Evolutionary conservation across 2,797 vertebrate species (phyloP).

Genomic region (Hapalemur alaotrensis): DNA sequence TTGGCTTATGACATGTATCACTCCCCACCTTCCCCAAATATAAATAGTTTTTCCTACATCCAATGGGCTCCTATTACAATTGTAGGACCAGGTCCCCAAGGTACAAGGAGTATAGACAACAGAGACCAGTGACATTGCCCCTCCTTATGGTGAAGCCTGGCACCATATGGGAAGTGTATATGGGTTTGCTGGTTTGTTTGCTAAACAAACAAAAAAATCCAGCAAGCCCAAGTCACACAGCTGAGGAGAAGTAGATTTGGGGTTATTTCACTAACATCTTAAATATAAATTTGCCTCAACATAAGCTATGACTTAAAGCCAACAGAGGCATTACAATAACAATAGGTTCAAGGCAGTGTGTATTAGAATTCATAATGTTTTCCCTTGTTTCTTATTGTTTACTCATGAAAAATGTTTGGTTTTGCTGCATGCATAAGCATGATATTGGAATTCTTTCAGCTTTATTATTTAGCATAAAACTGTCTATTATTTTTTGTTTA

Average conservation of each 20-base stretch:
- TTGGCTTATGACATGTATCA: not conserved
- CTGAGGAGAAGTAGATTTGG: not conserved
- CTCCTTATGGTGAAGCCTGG: not conserved
- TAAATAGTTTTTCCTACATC: not conserved
- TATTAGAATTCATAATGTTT: not conserved
- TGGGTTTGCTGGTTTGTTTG: not conserved
- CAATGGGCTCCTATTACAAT: not conserved
- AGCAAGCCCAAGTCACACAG: not conserved
- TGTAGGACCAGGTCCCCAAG: not conserved
- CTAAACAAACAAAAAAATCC: not conserved
- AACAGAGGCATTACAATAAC: not conserved
- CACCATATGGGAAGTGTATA: not conserved
- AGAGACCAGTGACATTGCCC: too few species aligned
- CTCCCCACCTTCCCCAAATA: not conserved
- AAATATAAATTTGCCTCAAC: not conserved
- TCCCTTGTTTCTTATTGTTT: not conserved
- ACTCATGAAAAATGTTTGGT: not conserved
- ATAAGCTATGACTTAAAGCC: not conserved
- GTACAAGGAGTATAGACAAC: not conserved
- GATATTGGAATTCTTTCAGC: not conserved
- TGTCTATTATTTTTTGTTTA: not conserved
- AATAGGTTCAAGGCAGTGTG: not conserved
- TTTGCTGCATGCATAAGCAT: not conserved
- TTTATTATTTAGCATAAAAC: slow-evolving; percentile 27
- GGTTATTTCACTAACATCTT: not conserved